Conservation (phyloP, 2,888 invertebrate species). For the Pollenia amentaria region DNA sequence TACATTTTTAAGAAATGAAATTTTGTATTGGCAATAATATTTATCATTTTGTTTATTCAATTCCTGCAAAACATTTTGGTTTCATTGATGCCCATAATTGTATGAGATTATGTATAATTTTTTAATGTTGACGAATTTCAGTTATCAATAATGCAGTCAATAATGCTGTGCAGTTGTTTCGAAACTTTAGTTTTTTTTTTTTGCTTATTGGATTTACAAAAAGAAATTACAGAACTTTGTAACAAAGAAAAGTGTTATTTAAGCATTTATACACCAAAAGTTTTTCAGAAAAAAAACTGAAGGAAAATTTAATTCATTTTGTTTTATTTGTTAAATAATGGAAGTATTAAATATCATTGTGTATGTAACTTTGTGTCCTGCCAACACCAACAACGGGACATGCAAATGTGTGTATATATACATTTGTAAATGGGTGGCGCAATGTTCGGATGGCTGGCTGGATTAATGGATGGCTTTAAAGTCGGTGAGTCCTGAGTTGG, state of each 20-base stretch:
- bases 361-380: not conserved
- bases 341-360: constrained; percentile 48
- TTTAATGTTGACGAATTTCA: not conserved
- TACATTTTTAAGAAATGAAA: too few relatives aligned
- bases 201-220: not conserved
- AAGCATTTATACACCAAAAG: constrained; percentile 50
- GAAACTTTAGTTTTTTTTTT: not conserved
- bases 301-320: not conserved
- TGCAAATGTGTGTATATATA: not conserved
- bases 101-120: not conserved
- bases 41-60: too few relatives aligned
- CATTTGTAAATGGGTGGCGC: not conserved
- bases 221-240: constrained; percentile 26
- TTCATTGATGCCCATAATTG: too few relatives aligned
- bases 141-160: constrained; percentile 5
- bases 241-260: constrained; percentile 47
- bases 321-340: constrained; percentile 2
- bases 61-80: too few relatives aligned
- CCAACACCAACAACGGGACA: not conserved
- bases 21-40: too few relatives aligned
- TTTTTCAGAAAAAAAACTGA: constrained; percentile 17
- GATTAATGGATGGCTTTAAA: constrained; percentile 12
- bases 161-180: constrained; percentile 3
- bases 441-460: constrained; percentile 11
- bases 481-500: constrained; percentile 2